Evolutionary conservation across 2,888 invertebrate genomes (phyloP), one percentile per base, ranked within the genome.

Genomic region (Spodoptera exigua): DNA sequence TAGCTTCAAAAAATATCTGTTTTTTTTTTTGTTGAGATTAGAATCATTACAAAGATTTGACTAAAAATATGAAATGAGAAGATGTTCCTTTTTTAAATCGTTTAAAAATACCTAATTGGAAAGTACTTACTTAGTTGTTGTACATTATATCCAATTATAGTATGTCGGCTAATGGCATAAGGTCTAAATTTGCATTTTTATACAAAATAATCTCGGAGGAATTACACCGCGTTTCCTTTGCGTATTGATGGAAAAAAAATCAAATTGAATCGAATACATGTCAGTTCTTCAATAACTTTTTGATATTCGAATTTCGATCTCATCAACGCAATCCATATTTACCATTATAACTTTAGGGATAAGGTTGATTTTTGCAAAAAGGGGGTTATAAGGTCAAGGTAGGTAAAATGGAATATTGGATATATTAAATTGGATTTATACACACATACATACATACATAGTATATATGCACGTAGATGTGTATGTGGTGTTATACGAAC

Each of bases 281-380:
- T 73, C 77, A 73, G 63, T 69, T 77, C 68, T 74, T 74, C 77
- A 73, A 77, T 77, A 77, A 70, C 73, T 70, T 67, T 61, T 54
- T 18, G 61, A 57, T 77, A 72, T 76, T 69, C 60, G 57, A 36
- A 47, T 60, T 13, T 21, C 43, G 7, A 35, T 47, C 40, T 61
- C 44, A 44, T 16, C 0, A 2, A 2, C 5, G 0, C 46, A 39
- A 1, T 12, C 17, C 1, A 66, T 59, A 61, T 44, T 3, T 13
- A n/a, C 43, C 48, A 39, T 44, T 76, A 59, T 49, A 18, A 0
- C 7, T 5, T 9, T 0, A 0, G 0, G 0, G 0, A 1, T 43
- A 66, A 32, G 52, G 49, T 49, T 1, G 14, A 59, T 41, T 56
- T 48, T 57, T 4, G 13, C 7, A 2, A 11, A 0, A 32, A 0